Evolutionary conservation across 2,888 invertebrate species (phyloP), one percentile per base, ranked within the genome.

Genomic region (Serrognathus titanus): DNA sequence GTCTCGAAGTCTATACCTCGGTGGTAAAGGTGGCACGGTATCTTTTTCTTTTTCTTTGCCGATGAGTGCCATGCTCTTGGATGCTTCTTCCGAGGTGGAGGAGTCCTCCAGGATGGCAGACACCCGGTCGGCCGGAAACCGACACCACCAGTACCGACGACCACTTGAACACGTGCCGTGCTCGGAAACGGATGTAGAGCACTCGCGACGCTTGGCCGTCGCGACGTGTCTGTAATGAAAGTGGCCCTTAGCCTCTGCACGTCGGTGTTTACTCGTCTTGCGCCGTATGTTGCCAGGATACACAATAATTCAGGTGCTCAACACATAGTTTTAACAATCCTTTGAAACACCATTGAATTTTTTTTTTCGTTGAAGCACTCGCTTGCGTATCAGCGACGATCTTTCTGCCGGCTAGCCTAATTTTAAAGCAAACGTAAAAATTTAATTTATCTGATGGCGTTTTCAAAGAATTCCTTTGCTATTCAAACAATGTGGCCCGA

Each of bases 1-100:
- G 77, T 90, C 90, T 62, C 90, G 80, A 69, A 90, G 84, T 52
- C 90, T 82, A 79, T 90, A 90, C 62, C 90, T 79, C 45, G 89
- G 87, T 31, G 88, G 86, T 58, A 81, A 71, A 24, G 80, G 78
- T 48, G 73, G 69, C 46, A 69, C 64, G 41, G 65, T 63, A 52
- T 75, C 75, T 67, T 70, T 71, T 49, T 75, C 76, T 59, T 63
- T 66, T 55, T 74, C 72, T 45, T 65, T 67, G 51, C 67, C 70
- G 60, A 72, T 65, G 60, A 74, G 69, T 60, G 74, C 73, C 74
- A 75, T 74, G 64, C 70, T 70, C 62, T 71, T 69, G 62, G 66
- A 68, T 57, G 68, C 67, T 46, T 52, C 45, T 20, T 51, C 64
- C 45, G 66, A 66, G 36, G 66, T 63, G 57, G 67, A 58, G 51